Conservation (phyloP, 2,888 invertebrate species). For the Anodontia alba region DNA sequence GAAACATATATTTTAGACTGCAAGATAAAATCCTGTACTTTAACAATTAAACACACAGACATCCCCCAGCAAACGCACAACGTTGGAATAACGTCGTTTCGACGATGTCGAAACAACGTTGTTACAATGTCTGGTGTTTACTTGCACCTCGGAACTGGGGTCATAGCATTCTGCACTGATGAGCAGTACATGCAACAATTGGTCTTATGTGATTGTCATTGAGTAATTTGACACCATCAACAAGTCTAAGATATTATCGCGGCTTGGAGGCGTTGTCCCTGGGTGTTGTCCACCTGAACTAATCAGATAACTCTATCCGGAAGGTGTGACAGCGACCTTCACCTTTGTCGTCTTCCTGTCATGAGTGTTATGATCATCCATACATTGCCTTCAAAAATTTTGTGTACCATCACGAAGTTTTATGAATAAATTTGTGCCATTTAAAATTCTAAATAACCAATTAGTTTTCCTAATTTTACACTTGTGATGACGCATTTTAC, state of each 20-base stretch:
- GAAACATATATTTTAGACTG: no score
- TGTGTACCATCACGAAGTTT: background rate
- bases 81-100: no score
- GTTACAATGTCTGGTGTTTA: no score
- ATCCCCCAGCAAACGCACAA: no score
- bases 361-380: background rate
- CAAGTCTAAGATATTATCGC: background rate
- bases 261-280: background rate
- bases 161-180: no score
- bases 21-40: no score
- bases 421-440: background rate
- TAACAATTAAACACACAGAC: no score
- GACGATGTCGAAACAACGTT: no score
- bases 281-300: conserved; percentile 24
- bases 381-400: conserved; percentile 13
- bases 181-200: no score
- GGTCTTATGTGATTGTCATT: no score
- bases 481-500: background rate
- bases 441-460: background rate
- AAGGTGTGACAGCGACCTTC: conserved; percentile 25
- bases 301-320: conserved; percentile 7
- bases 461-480: background rate
- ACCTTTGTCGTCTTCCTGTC: conserved; percentile 7
- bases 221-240: no score
- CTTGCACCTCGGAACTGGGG: no score